A percentile compares a stretch with the other conserved stretches of the same genome.
Evolutionary conservation across 2,888 invertebrate species (phyloP).

Genomic region (Pemphredon lugubris): DNA sequence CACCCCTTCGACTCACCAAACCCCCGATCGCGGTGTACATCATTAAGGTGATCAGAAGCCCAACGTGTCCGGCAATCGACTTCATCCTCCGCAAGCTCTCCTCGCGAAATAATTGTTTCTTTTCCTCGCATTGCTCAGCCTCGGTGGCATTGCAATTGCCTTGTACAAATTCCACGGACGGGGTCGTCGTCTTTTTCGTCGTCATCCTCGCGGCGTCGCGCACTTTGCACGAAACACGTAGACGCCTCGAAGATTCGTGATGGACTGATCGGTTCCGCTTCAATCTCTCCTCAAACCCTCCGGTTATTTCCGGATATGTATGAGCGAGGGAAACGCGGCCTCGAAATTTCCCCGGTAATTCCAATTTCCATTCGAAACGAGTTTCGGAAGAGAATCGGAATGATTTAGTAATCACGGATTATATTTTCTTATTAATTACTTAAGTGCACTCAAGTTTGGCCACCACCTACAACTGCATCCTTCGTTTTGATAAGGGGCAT

Average conservation of each 20-base stretch:
- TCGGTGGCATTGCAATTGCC: conserved; percentile 7
- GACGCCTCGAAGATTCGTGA: conserved; percentile 29
- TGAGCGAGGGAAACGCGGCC: conserved; percentile 13
- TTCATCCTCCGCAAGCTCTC: conserved; percentile 82
- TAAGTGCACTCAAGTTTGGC: too few relatives aligned
- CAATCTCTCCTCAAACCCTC: conserved; percentile 32
- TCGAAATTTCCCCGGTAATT: conserved; percentile 13
- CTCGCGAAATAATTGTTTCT: conserved; percentile 11
- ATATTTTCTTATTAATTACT: too few relatives aligned
- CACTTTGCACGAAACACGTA: conserved; percentile 14
- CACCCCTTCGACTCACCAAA: conserved; percentile 84
- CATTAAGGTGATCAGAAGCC: conserved; percentile 88
- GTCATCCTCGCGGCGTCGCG: conserved; percentile 33
- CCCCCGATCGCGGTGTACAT: conserved; percentile 91
- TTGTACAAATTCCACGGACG: conserved; percentile 16
- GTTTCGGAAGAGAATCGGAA: background rate
- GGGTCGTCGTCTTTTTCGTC: conserved; percentile 26
- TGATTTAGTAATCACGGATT: too few relatives aligned
- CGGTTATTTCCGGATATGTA: conserved; percentile 50
- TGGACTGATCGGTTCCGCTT: conserved; percentile 47
- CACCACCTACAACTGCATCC: too few relatives aligned
- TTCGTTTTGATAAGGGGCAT: too few relatives aligned
- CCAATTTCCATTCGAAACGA: conserved; percentile 1
- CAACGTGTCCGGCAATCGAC: conserved; percentile 87
- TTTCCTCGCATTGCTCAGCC: background rate